These are phyloP conservation scores for Rhynchopsitta pachyrhyncha DNA, from an alignment of 2,113 vertebrate species.

Conservation along the genomic window DNA sequence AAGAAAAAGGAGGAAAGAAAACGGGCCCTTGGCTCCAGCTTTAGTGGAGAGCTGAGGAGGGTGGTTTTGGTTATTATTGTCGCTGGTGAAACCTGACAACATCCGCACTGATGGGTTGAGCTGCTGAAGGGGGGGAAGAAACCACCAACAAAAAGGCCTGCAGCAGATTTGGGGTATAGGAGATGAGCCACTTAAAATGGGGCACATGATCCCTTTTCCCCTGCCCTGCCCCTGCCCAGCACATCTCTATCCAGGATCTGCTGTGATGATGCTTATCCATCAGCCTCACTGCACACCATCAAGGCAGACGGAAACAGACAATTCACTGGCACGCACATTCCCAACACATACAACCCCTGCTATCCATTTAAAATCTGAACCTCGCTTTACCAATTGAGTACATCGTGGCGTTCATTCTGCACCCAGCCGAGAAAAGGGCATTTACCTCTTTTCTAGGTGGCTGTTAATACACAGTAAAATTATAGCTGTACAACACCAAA, in stretches of 20 bases:
- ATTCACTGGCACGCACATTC: not conserved
- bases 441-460: constrained; percentile 67
- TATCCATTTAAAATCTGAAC: not conserved
- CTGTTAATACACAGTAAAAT: constrained; percentile 77
- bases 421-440: constrained; percentile 56
- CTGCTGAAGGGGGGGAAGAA: not conserved
- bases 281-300: not conserved
- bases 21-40: not conserved
- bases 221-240: not conserved
- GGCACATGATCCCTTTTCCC: not conserved
- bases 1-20: not conserved
- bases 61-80: not conserved
- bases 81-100: not conserved
- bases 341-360: not conserved
- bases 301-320: not conserved
- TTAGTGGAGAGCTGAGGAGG: not conserved
- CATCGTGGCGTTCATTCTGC: constrained; percentile 2
- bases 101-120: not conserved
- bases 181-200: constrained; percentile 8
- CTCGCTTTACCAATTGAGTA: not conserved
- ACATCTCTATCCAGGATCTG: not conserved
- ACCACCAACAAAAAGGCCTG: not conserved
- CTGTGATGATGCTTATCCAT: not conserved
- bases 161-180: constrained; percentile 7
- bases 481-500: constrained; percentile 59